These are phyloP conservation scores for Podarcis muralis DNA, from an alignment of 2,113 vertebrate genomes.

Conservation along the genomic window DNA sequence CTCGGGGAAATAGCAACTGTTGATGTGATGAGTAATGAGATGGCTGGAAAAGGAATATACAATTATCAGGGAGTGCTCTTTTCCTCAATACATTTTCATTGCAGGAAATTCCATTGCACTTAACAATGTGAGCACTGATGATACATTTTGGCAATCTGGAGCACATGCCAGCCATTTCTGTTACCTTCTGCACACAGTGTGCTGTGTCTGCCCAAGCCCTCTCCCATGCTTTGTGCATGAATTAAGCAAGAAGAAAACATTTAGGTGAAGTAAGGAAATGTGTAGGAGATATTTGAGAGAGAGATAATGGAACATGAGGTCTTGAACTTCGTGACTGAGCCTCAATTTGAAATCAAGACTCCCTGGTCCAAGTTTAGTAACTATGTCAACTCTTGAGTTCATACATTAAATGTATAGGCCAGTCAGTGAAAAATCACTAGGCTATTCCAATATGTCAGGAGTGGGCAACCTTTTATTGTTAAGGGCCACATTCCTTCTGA, in stretches of 20 bases:
- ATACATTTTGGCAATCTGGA: background rate
- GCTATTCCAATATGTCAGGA: too few relatives aligned
- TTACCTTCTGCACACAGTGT: background rate
- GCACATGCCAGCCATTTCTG: background rate
- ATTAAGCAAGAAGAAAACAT: background rate
- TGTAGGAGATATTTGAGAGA: background rate
- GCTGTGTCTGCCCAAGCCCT: background rate
- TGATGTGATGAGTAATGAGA: conserved; percentile 18
- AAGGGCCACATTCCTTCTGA: too few relatives aligned
- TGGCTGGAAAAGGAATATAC: conserved; percentile 3
- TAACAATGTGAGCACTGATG: background rate
- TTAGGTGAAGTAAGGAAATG: background rate
- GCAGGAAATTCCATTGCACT: background rate
- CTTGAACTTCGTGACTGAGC: too few relatives aligned
- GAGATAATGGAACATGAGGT: too few relatives aligned
- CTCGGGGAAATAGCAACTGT: background rate
- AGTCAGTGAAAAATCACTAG: too few relatives aligned
- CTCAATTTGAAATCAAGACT: too few relatives aligned
- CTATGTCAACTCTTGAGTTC: too few relatives aligned
- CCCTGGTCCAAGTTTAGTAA: too few relatives aligned
- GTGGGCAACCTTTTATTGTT: too few relatives aligned
- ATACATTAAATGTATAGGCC: too few relatives aligned
- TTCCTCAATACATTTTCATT: background rate
- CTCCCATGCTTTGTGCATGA: background rate
- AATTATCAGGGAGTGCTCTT: background rate